Base-by-base conservation (phyloP, 2,113 vertebrate species). In the Pheucticus melanocephalus region DNA sequence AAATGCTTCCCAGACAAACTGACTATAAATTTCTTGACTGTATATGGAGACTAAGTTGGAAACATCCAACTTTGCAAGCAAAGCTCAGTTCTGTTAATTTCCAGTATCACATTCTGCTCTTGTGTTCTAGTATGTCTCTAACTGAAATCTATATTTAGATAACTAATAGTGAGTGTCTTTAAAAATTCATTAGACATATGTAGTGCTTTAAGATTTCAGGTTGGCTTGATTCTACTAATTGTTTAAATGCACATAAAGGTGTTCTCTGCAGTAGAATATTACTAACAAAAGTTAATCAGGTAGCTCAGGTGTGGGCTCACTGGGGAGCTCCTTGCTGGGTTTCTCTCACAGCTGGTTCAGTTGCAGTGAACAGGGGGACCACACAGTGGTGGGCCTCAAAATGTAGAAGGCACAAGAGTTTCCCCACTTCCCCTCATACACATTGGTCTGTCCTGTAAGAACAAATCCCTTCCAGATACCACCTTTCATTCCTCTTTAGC, bases 331-430 rank as follows among this genome's bases (percentile, higher is more conserved):
- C 30, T 75, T 63, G 12, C 33, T 33, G 30, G 27, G 24, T 19
- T 82, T 40, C 27, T 72, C 33, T 40, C 17, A 44, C 9, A 22
- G 33, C 23, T 82, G 31, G 6, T 75, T 82, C 31, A 42, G 19
- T 15, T 64, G 54, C 33, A 47, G 15, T 24, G 39, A 81, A 21
- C 45, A 72, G 19, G 30, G 11, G 12, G 19, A 21, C 11, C 1
- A 0, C 25, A 54, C 8, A 27, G 12, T 12, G 17, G 15, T 31
- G 5, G 8, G 7, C 12, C 39, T 42, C 1, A 0, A 21, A 70
- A 18, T 31, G 20, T 7, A 19, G 35, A 61, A 68, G 47, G 27
- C n/a, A 51, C 56, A 71, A 21, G 1, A 28, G 7, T 31, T 63
- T 83, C 42, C 8, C 30, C 8, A 19, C 35, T 53, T 63, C 12